phyloP scores from a whole-genome alignment of 1,140 invertebrate species.

The Camponotus vicinus region DNA sequence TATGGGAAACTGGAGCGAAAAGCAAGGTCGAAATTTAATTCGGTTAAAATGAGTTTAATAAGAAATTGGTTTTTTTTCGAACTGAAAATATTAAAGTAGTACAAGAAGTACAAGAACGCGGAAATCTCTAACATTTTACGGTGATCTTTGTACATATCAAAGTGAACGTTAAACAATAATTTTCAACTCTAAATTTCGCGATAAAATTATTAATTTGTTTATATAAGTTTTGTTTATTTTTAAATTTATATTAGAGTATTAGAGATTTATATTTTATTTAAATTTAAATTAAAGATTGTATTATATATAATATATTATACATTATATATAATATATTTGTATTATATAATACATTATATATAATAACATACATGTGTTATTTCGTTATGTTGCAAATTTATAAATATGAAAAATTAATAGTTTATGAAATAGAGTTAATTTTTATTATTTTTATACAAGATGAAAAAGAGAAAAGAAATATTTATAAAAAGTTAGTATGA shows the following conservation, averaged over 20 bases:
- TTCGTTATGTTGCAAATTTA: not conserved
- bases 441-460: conserved; percentile 12
- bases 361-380: not conserved
- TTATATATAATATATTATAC: too few species aligned
- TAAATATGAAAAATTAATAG: not conserved
- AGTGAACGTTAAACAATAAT: not conserved
- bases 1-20: not conserved
- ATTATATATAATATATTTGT: too few species aligned
- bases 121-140: conserved; percentile 7
- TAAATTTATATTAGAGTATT: not conserved
- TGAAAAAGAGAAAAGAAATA: not conserved
- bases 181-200: not conserved
- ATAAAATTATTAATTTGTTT: not conserved
- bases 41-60: not conserved
- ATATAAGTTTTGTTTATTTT: not conserved
- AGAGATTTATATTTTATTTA: too few species aligned
- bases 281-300: too few species aligned
- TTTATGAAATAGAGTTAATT: not conserved
- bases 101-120: not conserved
- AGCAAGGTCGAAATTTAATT: not conserved
- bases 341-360: not conserved
- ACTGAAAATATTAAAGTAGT: not conserved
- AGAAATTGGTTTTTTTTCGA: not conserved
- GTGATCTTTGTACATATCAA: not conserved
- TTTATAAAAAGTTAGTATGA: not conserved